phyloP scores from a whole-genome alignment of 2,888 invertebrate species.

The Parochlus steinenii region DNA sequence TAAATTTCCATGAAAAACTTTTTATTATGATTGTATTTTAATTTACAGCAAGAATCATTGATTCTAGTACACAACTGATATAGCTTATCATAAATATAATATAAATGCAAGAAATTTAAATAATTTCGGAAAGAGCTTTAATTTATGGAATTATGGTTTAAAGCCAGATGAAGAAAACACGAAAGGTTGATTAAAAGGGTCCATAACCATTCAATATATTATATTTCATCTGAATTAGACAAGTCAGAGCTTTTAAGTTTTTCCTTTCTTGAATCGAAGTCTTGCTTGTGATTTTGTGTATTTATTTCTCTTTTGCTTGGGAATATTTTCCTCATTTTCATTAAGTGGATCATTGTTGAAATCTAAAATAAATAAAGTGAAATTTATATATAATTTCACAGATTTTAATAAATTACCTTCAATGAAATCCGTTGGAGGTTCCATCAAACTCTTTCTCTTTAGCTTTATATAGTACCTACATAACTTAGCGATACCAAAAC shows the following conservation, averaged over 20 bases:
- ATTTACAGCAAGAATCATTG: no score
- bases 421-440: slow-evolving; percentile 34
- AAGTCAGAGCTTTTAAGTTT: slow-evolving; percentile 33
- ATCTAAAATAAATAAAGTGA: slow-evolving; percentile 12
- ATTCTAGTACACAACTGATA: no score
- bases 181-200: no score
- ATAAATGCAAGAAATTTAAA: no score
- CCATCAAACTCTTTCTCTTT: slow-evolving; percentile 34
- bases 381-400: slow-evolving; percentile 12
- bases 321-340: slow-evolving; percentile 20
- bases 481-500: slow-evolving; percentile 46
- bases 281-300: slow-evolving; percentile 62
- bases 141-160: no score
- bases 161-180: no score
- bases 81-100: no score
- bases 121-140: no score
- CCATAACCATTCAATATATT: no score
- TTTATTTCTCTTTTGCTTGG: slow-evolving; percentile 33
- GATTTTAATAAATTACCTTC: slow-evolving; percentile 17
- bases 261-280: slow-evolving; percentile 57
- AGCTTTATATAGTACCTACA: slow-evolving; percentile 36
- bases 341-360: slow-evolving; percentile 16
- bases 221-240: no score
- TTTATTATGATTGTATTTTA: no score
- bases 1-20: no score